phyloP scores from a whole-genome alignment of 2,113 vertebrate genomes.

The Corynorhinus townsendii region DNA sequence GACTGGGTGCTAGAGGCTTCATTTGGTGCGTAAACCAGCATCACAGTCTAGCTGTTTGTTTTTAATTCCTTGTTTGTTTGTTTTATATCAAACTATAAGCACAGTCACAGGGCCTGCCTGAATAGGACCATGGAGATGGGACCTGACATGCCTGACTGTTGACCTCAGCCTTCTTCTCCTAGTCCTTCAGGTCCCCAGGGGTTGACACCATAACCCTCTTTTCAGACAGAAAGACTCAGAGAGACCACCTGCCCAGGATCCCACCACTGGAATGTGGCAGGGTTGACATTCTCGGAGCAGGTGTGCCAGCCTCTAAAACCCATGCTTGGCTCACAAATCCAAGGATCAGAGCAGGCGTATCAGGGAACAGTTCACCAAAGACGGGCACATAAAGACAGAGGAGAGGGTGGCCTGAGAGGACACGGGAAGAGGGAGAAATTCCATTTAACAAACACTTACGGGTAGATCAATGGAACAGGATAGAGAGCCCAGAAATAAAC shows the following conservation, averaged over 20 bases:
- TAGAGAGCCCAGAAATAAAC: too few species aligned
- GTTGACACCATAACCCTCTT: not conserved
- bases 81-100: not conserved
- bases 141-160: too few species aligned
- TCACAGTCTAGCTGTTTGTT: fast-evolving
- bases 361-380: not conserved
- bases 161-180: not conserved
- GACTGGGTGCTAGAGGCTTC: not conserved
- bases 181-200: not conserved
- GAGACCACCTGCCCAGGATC: not conserved
- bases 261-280: fast-evolving
- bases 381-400: fast-evolving
- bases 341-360: fast-evolving
- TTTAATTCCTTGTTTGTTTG: not conserved
- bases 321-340: not conserved
- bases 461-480: not conserved
- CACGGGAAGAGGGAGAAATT: not conserved
- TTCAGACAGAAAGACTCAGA: not conserved
- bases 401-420: not conserved
- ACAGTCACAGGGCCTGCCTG: not conserved
- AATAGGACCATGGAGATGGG: too few species aligned
- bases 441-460: not conserved
- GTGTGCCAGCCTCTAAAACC: not conserved
- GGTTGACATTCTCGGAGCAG: not conserved
- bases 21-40: too few species aligned